Evolutionary conservation across 1,140 invertebrate species (phyloP).

Genomic region (Hylaeus anthracinus): DNA sequence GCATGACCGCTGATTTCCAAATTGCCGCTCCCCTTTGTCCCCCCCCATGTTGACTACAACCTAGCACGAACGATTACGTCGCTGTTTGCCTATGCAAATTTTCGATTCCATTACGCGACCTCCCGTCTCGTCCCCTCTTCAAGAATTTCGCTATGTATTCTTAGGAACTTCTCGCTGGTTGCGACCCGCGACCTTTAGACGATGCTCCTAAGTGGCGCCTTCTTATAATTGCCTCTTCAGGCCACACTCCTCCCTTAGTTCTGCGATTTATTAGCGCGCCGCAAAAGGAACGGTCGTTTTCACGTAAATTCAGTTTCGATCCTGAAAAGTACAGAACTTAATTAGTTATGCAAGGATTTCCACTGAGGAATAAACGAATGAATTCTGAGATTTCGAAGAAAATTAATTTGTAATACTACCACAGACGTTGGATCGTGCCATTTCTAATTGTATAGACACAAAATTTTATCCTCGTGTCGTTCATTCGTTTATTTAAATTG

Average conservation of each 20-base stretch:
- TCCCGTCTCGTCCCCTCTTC: constrained; percentile 4
- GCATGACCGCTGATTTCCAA: not conserved
- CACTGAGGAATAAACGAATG: too few species aligned
- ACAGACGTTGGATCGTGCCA: too few species aligned
- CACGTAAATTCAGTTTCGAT: too few species aligned
- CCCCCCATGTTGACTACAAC: not conserved
- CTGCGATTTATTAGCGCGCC: not conserved
- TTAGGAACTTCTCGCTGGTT: not conserved
- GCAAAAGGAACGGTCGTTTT: too few species aligned
- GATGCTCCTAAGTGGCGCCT: not conserved
- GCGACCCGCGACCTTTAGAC: constrained; percentile 6
- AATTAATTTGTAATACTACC: too few species aligned
- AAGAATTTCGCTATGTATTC: constrained; percentile 41
- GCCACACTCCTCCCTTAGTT: not conserved
- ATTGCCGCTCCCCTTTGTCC: not conserved
- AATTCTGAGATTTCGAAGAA: too few species aligned
- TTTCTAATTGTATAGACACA: too few species aligned
- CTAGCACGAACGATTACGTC: not conserved
- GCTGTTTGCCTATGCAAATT: constrained; percentile 12
- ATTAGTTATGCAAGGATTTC: too few species aligned
- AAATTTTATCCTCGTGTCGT: too few species aligned
- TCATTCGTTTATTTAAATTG: too few species aligned
- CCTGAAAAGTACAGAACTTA: too few species aligned
- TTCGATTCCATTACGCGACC: not conserved
- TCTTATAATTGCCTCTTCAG: not conserved